Base-by-base conservation (phyloP, 2,888 invertebrate genomes). In the Sarcophaga subvicina region DNA sequence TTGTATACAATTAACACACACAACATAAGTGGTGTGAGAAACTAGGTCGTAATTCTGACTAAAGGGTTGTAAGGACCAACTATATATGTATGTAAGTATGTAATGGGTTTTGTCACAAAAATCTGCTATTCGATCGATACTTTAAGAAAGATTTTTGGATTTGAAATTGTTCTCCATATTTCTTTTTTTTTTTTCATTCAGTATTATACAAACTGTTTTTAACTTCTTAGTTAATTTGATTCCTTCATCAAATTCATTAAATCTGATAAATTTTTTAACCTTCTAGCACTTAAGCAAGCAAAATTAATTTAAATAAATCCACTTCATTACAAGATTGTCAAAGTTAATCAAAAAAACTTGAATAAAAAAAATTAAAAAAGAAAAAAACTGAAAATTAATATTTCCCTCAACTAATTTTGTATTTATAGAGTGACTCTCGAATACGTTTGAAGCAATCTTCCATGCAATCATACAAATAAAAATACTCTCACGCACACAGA, bases 331-430 rank as follows among this genome's bases (percentile, higher is more conserved):
- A 54, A 54, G 4, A 17, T 14, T 54, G 17, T 54, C 17, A 54
- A 54, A 54, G 54, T 54, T 54, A 14, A 54, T 54, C 54, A 12
- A 12, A 14, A 54, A 17, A 54, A 54, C 54, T 17, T 17, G 54
- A 54, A 14, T 54, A 3, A 14, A 49, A 14, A 49, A 49, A 49
- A 14, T n/a, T n/a, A 8, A 0, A 6, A 10, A 12, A 12, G 0
- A 54, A 54, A 14, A 54, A 49, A 49, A 49, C 6, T 0, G 14
- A 49, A 14, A 54, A 54, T 4, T 10, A 59, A 66, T 20, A 63
- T 72, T 17, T 63, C 49, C 27, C 82, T 37, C n/a, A 69, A 75
- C 79, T 70, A 27, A 73, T 79, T 75, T 79, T 75, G 59, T 70
- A 76, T 80, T 76, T 76, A 84, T 84, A 76, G 71, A 66, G 37